These are phyloP conservation scores for Nicator chloris DNA, from an alignment of 2,113 vertebrate genomes.

Conservation along the genomic window DNA sequence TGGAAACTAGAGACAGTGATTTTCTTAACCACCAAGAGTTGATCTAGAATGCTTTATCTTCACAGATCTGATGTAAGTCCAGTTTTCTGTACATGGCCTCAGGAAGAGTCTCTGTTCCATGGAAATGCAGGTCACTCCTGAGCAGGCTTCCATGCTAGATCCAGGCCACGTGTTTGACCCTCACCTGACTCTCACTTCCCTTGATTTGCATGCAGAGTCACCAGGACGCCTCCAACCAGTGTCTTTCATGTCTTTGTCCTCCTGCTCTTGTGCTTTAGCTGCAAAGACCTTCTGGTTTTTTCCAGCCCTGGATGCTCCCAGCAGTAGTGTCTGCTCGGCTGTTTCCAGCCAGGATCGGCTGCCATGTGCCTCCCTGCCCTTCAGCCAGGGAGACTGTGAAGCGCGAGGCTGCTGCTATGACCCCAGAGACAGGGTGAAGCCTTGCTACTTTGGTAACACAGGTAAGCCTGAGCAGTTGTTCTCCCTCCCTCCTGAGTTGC, in stretches of 20 bases:
- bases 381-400: slow-evolving; percentile 17
- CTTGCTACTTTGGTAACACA: slow-evolving; percentile 69
- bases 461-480: neutral
- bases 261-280: neutral
- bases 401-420: slow-evolving; percentile 50
- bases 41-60: neutral
- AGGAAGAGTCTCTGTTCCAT: neutral
- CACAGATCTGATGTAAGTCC: neutral
- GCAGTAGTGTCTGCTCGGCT: neutral
- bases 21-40: neutral
- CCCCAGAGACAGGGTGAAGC: neutral
- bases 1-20: neutral
- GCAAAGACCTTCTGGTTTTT: neutral
- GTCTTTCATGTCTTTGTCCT: neutral
- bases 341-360: slow-evolving; percentile 24
- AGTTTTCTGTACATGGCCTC: neutral
- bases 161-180: neutral
- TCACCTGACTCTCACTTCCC: neutral
- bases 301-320: slow-evolving; percentile 7
- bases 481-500: neutral
- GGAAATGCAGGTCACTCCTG: neutral
- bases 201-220: neutral
- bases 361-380: neutral
- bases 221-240: neutral
- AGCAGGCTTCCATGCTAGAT: neutral